phyloP scores from a whole-genome alignment of 2,113 vertebrate species.

The Silurus glanis region DNA sequence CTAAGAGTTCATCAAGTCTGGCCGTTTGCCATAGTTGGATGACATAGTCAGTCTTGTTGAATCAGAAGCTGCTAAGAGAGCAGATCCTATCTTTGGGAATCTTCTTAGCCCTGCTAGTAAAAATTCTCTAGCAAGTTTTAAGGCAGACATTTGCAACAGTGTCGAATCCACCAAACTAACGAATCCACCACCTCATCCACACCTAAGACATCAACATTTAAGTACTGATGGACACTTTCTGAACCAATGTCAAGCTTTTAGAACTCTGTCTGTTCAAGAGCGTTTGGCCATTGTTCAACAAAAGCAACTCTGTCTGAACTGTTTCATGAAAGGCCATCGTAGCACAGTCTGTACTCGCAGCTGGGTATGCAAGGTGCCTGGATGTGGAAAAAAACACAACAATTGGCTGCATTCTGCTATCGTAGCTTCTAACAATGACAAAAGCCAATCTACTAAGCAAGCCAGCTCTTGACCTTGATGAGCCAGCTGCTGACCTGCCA shows the following conservation, averaged over 20 bases:
- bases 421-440: not conserved
- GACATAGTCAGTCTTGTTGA: not conserved
- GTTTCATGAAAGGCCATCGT: not conserved
- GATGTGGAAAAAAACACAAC: slow-evolving; percentile 28
- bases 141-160: not conserved
- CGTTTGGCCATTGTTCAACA: not conserved
- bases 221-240: too few species aligned
- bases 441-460: slow-evolving; percentile 6
- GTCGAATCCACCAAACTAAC: too few species aligned
- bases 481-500: not conserved
- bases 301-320: not conserved
- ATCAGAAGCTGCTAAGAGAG: not conserved
- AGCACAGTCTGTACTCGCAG: slow-evolving; percentile 1
- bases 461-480: too few species aligned
- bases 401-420: slow-evolving; percentile 5
- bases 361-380: slow-evolving; percentile 26
- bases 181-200: too few species aligned
- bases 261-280: not conserved
- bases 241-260: not conserved
- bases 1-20: not conserved
- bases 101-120: not conserved
- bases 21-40: not conserved
- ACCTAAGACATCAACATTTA: too few species aligned
- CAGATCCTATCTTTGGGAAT: not conserved
- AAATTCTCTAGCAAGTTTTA: not conserved